Evolutionary conservation across 2,797 vertebrate species (phyloP).

Genomic region (Pseudochirops cupreus): DNA sequence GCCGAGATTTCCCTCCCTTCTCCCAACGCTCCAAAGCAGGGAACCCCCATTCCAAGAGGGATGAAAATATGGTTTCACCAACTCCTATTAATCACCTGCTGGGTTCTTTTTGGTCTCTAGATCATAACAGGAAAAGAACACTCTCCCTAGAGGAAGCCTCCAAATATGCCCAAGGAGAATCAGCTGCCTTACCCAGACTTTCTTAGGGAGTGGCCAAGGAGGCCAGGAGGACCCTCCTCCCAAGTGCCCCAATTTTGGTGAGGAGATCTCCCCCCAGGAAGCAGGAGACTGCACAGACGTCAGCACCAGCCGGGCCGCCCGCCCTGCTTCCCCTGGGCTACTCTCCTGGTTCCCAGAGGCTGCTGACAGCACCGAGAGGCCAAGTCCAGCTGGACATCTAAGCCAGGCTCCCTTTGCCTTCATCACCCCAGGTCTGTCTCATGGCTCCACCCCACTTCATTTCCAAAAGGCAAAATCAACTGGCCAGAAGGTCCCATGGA

Average conservation of each 20-base stretch:
- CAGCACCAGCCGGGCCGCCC: background rate
- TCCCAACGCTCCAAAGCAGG: background rate
- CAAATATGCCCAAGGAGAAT: background rate
- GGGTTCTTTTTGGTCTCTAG: too few species aligned
- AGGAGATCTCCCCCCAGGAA: background rate
- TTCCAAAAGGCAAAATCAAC: background rate
- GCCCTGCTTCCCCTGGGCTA: background rate
- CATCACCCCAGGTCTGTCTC: background rate
- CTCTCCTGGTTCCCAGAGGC: conserved; percentile 16
- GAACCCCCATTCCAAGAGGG: background rate
- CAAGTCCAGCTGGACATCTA: background rate
- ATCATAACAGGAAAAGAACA: too few species aligned
- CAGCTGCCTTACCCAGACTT: background rate
- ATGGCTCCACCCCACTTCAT: background rate
- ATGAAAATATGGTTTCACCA: background rate
- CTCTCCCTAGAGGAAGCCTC: background rate
- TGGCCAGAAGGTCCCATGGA: too few species aligned
- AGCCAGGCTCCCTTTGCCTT: too few species aligned
- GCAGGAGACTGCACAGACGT: background rate
- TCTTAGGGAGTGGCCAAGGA: background rate
- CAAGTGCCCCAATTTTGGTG: too few species aligned
- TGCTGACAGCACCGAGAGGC: background rate
- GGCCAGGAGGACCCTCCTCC: background rate
- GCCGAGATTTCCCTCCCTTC: background rate
- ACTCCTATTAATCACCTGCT: background rate